These are phyloP conservation scores for Hypsopygia costalis DNA, from an alignment of 2,888 invertebrate genomes.

Conservation along the genomic window DNA sequence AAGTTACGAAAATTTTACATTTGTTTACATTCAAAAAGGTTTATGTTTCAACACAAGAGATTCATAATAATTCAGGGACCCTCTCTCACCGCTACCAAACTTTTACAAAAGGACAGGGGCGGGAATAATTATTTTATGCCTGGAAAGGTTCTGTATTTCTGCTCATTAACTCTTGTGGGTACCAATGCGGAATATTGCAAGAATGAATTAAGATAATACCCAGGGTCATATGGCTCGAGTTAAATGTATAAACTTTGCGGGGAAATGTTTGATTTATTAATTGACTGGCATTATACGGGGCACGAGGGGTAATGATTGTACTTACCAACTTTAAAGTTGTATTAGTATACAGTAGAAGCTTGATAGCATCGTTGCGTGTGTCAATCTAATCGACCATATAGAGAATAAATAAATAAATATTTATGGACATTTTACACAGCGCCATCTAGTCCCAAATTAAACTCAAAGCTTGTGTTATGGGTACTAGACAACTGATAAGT, in stretches of 20 bases:
- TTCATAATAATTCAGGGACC: constrained; percentile 17
- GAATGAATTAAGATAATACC: constrained; percentile 9
- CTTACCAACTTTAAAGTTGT: too few species aligned
- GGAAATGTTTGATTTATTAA: background rate
- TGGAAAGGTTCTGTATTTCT: constrained; percentile 18
- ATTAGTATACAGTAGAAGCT: too few species aligned
- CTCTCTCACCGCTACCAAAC: constrained; percentile 12
- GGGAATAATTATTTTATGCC: constrained; percentile 19
- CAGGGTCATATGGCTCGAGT: background rate
- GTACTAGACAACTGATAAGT: too few species aligned
- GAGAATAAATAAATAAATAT: too few species aligned
- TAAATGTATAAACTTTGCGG: constrained; percentile 5
- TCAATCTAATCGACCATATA: too few species aligned
- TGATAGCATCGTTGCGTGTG: too few species aligned
- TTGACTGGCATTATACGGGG: too few species aligned
- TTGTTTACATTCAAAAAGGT: constrained; percentile 1
- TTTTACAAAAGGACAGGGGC: constrained; percentile 20
- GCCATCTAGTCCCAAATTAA: too few species aligned
- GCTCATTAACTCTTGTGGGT: constrained; percentile 17
- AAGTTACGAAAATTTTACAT: constrained; percentile 10
- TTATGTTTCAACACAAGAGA: constrained; percentile 6
- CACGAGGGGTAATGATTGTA: too few species aligned
- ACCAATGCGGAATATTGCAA: constrained; percentile 14
- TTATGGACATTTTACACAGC: too few species aligned
- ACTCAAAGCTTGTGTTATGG: too few species aligned